These are phyloP conservation scores for Tuberolachnus salignus DNA, from an alignment of 2,888 invertebrate genomes.

Conservation along the genomic window DNA sequence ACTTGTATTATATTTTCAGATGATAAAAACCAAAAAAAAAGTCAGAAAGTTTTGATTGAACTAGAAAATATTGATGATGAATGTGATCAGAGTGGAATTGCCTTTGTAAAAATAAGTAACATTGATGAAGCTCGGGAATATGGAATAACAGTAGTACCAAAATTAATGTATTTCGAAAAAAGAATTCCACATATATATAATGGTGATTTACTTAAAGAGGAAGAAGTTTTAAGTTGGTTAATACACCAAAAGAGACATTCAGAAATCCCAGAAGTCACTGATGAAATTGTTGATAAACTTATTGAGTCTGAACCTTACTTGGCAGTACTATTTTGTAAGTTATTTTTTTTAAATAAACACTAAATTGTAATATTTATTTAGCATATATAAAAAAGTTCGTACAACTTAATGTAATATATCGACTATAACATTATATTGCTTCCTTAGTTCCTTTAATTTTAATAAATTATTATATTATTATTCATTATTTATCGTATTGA, in stretches of 20 bases:
- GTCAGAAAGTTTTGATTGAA: slow-evolving; percentile 82
- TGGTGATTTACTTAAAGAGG: slow-evolving; percentile 89
- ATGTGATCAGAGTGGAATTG: slow-evolving; percentile 85
- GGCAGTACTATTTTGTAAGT: slow-evolving; percentile 91
- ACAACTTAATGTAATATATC: too few species aligned
- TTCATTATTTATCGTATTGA: too few species aligned
- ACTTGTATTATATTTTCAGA: slow-evolving; percentile 66
- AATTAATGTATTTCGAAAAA: slow-evolving; percentile 73
- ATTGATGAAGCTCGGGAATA: slow-evolving; percentile 88
- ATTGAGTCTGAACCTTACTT: slow-evolving; percentile 80
- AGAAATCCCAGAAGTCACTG: slow-evolving; percentile 89
- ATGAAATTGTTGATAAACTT: slow-evolving; percentile 91
- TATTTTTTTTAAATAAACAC: slow-evolving; percentile 33
- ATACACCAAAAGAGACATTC: slow-evolving; percentile 87
- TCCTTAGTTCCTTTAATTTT: too few species aligned
- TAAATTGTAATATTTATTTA: too few species aligned
- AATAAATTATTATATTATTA: too few species aligned
- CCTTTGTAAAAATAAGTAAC: slow-evolving; percentile 91
- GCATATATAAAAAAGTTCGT: too few species aligned
- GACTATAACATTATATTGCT: too few species aligned
- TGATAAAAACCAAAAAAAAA: slow-evolving; percentile 87
- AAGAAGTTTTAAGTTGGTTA: slow-evolving; percentile 87
- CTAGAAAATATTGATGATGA: slow-evolving; percentile 93
- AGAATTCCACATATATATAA: slow-evolving; percentile 63
- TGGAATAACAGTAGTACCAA: slow-evolving; percentile 86